Conservation (phyloP, 2,113 vertebrate genomes). For the cat (Felis catus) region DNA sequence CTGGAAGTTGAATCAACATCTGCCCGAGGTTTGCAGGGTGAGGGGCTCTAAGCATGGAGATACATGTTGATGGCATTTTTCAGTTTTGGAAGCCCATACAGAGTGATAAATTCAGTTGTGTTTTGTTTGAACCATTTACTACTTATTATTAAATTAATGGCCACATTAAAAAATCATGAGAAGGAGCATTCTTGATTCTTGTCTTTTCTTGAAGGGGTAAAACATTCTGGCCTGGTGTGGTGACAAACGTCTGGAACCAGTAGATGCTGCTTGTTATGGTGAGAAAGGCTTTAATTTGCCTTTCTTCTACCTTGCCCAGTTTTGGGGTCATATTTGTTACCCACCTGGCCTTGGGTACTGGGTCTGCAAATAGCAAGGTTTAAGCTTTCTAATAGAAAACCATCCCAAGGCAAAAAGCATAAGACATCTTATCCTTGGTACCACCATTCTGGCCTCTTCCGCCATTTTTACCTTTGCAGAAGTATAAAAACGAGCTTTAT, state of each 20-base stretch:
- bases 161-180: neutral
- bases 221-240: neutral
- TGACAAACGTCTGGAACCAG: neutral
- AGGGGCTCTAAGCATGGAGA: neutral
- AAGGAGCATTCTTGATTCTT: neutral
- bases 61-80: neutral
- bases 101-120: neutral
- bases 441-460: neutral
- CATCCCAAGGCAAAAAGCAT: neutral
- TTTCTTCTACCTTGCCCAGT: neutral
- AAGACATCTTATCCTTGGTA: neutral
- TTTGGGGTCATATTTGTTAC: neutral
- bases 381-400: constrained; percentile 1
- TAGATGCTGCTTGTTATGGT: neutral
- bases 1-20: neutral
- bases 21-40: neutral
- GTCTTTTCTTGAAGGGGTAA: neutral
- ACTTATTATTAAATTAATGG: neutral
- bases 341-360: neutral
- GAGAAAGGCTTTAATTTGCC: neutral
- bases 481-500: neutral
- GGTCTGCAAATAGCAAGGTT: neutral
- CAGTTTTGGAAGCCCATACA: neutral
- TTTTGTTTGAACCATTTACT: neutral
- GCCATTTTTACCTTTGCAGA: neutral